Base-by-base conservation (phyloP, 2,113 vertebrate genomes). In the Porphyrio hochstetteri region DNA sequence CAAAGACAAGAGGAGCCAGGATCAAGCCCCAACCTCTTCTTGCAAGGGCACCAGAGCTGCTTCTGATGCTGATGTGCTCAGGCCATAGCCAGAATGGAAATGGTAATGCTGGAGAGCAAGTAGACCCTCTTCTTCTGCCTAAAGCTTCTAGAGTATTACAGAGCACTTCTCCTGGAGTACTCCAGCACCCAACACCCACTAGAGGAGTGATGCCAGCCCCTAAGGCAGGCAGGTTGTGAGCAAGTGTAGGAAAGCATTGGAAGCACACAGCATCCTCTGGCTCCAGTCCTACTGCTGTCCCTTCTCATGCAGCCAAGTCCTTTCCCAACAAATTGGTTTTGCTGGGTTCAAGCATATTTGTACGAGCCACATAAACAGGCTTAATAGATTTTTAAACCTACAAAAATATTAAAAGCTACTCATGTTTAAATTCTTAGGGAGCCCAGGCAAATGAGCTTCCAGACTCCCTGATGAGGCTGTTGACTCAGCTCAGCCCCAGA, bases 101-200 rank as follows among this genome's bases (percentile, higher is more conserved):
- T 7, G 17, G 10, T 69, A 50, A 59, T 27, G 13, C 18, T 42
- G 19, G 57, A 71, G 14, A 75, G 18, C 10, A 35, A 24, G 25
- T 17, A 20, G 15, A 57, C 4, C 3, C 42, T 56, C 21, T 19
- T 61, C 86, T 68, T 38, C 59, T 70, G 28, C 20, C 36, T 63
- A 55, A 68, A 60, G 8, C 40, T 36, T 28, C 27, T 48, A 17
- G 31, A 38, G 6, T 57, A 29, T 33, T 33, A 35, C 4, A 6
- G 52, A 76, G 20, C 5, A 28, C n/a, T 53, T 61, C 40, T 88
- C 28, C 69, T 29, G 55, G 40, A 75, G 52, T 11, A 13, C 35
- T 76, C 35, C 33, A 52, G 44, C 0, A 0, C 44, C 44, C 42
- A 5, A 72, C 8, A 36, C 9, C 36, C 10, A 3, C 24, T 20